Base-by-base conservation (phyloP, 1,140 invertebrate genomes). In the Coboldia fuscipes region DNA sequence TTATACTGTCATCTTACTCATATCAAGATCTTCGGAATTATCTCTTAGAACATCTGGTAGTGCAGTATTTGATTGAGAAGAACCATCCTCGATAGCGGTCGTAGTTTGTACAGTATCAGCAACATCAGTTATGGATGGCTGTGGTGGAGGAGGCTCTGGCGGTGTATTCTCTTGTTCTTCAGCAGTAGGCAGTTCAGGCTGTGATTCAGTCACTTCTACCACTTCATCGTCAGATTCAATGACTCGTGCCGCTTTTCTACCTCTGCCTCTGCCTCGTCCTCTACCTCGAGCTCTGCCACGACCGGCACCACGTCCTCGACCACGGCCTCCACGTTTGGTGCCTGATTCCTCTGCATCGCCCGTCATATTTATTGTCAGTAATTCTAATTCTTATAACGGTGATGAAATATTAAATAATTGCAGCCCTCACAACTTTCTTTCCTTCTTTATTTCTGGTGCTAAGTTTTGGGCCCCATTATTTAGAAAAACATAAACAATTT, bases 151-250 rank as follows among this genome's bases (percentile, higher is more conserved):
- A 26, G 37, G 44, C 4, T 42, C n/a, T 29, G 13, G 18, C 12
- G 20, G 22, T 32, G 22, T 34, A 37, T 4, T 20, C 15, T 31
- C 30, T 20, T 31, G 30, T 6, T 24, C 22, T 6, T 24, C 22
- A 24, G 6, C 22, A 7, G 6, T 24, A 20, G 19, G 13, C 31
- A 17, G 12, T 29, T 37, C 23, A 26, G 8, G n/a, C 30, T 24
- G 22, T 12, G 17, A 22, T 24, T 17, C 15, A 30, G 22, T 35
- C 12, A n/a, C 27, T 33, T 34, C 6, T 10, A 28, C 62, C 42
- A 70, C 64, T 46, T 78, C 72, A 48, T 77, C 73, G 42, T 77
- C 73, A 42, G 70, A 75, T 41, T 73, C 72, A 41, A 75, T 72
- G 15, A 74, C 66, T 59, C 76, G 75, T 2, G 70, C 65, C 14